Conservation (phyloP, 2,888 invertebrate genomes). For the Reticulitermes lucifugus region DNA sequence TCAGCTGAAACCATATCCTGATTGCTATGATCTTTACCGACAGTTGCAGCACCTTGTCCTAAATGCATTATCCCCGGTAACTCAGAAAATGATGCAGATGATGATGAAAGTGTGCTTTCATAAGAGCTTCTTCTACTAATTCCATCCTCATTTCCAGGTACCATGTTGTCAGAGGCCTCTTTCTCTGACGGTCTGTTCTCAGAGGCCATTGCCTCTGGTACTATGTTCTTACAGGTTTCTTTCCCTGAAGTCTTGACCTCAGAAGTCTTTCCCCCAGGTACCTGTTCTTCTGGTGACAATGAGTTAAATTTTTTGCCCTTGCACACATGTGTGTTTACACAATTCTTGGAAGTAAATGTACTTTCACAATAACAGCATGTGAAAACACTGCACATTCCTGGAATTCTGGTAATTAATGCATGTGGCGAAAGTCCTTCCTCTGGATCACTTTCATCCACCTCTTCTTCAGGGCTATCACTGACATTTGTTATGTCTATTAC, state of each 20-base stretch:
- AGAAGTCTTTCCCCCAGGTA: neutral
- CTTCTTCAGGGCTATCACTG: neutral
- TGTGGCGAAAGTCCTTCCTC: neutral
- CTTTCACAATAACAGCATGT: neutral
- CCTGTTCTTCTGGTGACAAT: neutral
- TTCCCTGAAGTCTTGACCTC: no score
- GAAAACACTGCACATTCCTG: neutral
- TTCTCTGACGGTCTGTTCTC: no score
- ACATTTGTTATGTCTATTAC: neutral
- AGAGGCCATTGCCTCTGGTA: no score
- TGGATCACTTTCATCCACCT: neutral
- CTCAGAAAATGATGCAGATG: no score
- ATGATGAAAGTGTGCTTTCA: no score
- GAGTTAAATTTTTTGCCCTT: neutral
- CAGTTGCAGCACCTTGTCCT: neutral
- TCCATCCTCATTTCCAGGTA: neutral
- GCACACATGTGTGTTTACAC: neutral
- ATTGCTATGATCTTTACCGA: neutral
- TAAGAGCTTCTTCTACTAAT: neutral
- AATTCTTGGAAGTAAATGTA: neutral
- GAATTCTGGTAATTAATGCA: neutral
- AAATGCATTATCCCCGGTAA: neutral
- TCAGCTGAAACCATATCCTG: neutral
- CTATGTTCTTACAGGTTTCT: no score
- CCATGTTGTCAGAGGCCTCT: neutral